These are phyloP conservation scores for Campylomormyrus tamandua DNA, from an alignment of 2,113 vertebrate species.

Conservation along the genomic window DNA sequence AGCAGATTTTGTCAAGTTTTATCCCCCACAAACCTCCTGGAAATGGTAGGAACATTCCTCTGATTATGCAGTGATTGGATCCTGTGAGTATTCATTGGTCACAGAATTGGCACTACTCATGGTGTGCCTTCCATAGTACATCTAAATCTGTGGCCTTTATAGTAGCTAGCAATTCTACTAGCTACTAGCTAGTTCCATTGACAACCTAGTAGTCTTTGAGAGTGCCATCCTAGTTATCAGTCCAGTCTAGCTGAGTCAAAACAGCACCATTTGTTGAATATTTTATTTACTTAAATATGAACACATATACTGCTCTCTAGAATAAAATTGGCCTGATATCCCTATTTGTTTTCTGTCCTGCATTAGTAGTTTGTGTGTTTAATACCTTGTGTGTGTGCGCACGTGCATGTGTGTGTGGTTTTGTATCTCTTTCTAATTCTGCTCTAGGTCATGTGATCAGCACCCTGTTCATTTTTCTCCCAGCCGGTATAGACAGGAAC, in stretches of 20 bases:
- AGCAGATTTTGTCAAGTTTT: background rate
- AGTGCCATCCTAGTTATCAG: background rate
- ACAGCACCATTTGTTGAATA: background rate
- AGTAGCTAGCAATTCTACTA: background rate
- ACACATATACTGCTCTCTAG: background rate
- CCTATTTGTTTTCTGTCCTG: background rate
- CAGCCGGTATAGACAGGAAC: background rate
- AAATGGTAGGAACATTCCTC: background rate
- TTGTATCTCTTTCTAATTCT: background rate
- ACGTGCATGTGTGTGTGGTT: background rate
- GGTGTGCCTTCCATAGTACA: background rate
- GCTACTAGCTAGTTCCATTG: no score
- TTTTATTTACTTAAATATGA: background rate
- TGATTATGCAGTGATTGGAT: background rate
- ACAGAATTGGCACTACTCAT: background rate
- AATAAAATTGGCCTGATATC: background rate
- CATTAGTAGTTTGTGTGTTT: background rate
- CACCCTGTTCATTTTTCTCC: background rate
- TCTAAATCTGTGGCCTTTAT: background rate
- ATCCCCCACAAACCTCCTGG: background rate
- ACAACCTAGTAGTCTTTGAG: background rate
- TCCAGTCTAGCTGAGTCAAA: background rate
- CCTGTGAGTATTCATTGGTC: background rate
- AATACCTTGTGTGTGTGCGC: no score
- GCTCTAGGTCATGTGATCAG: background rate